phyloP scores from a whole-genome alignment of 2,888 invertebrate species.

The Heteromyza rotundicornis region DNA sequence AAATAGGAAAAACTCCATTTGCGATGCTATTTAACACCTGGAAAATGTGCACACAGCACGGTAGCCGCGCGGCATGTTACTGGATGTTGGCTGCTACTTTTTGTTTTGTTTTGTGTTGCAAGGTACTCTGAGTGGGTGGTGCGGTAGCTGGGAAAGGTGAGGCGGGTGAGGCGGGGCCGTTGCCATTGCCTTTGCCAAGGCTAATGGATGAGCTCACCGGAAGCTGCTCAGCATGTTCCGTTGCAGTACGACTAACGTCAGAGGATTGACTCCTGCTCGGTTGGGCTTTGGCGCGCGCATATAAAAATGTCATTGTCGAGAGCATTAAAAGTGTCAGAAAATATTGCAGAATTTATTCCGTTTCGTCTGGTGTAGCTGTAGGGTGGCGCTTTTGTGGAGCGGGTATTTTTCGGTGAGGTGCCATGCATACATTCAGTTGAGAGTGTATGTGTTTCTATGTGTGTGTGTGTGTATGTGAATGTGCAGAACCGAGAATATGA shows the following conservation, averaged over 20 bases:
- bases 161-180: neutral
- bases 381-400: neutral
- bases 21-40: conserved; percentile 34
- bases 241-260: conserved; percentile 10
- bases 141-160: neutral
- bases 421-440: conserved; percentile 1
- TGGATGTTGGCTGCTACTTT: neutral
- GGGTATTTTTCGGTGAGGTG: neutral
- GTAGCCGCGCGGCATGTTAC: neutral
- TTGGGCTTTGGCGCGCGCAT: conserved; percentile 21
- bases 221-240: conserved; percentile 26
- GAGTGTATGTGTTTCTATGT: neutral
- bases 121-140: neutral
- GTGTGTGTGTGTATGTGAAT: neutral
- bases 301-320: conserved; percentile 32
- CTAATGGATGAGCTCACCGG: conserved; percentile 21
- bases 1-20: conserved; percentile 30
- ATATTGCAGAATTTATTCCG: conserved; percentile 28
- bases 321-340: conserved; percentile 34
- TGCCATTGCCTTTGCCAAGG: neutral
- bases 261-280: conserved; percentile 26
- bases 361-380: conserved; percentile 13
- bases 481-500: conserved; percentile 18
- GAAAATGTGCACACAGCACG: conserved; percentile 19
- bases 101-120: neutral